Evolutionary conservation across 2,113 vertebrate species (phyloP), one percentile per base, ranked within the genome.

Genomic region (Glaucidium brasilianum): DNA sequence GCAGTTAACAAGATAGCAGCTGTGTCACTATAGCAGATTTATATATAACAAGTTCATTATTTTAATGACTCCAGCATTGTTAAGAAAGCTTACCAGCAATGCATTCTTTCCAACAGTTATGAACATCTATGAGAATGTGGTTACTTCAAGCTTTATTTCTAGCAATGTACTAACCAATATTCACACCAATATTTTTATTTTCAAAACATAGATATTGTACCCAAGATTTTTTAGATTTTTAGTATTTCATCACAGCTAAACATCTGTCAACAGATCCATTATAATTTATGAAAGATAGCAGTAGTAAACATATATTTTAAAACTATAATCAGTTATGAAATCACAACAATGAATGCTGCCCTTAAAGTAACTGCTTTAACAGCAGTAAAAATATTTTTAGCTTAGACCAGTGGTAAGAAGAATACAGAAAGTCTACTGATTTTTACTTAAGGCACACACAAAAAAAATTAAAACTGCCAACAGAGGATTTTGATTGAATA

Each of bases 71-170:
- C 68, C 43, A 67, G 69, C 93, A 90, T 80, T 96, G 96, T 94
- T 97, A 97, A 97, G 94, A 98, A 97, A 97, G 94, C 98, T 95
- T 89, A 97, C 82, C 66, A 90, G 56, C 49, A 94, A 86, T 64
- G 62, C 78, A 90, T 85, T 93, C 78, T 76, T 75, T 62, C 77
- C 81, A 97, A 92, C 84, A 94, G 77, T 92, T 95, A 96, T 37
- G 86, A 97, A 90, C 69, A 97, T 93, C 75, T 91, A 89, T 83
- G 77, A 94, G 72, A 74, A 94, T 50, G 88, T 35, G 95, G 93
- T 94, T 96, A 96, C 79, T 97, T 94, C 79, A 92, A 74, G 60
- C 58, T 95, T 96, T 64, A 93, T 91, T 97, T 95, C 95, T 94
- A 90, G 96, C 12, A 12, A 90, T 85, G 69, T 94, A 91, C 62